Evolutionary conservation across 2,113 vertebrate genomes (phyloP), one percentile per base, ranked within the genome.

Genomic region (Corydoras sp.): DNA sequence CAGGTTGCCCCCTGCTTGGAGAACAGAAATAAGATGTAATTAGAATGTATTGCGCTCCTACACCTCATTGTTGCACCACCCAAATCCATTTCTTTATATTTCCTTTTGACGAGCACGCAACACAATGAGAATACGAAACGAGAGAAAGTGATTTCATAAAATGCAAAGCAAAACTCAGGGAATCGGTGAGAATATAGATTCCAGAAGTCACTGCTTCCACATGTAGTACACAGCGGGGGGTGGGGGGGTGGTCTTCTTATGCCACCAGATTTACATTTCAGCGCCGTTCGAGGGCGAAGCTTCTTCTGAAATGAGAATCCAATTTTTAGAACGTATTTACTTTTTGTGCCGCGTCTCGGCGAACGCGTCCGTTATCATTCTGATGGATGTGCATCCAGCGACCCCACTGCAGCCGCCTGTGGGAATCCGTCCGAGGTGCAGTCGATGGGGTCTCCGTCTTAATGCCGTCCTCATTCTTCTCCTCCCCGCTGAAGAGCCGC

Each of bases 391-490:
- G 14, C 56, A 11, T 60, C 61, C 12, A 15, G 9, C 55, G 49
- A 11, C 72, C 59, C 68, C 50, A 10, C 71, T 69, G 68, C 70
- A 76, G 69, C 18, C 59, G 69, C 66, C 67, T 48, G 62, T 69
- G 53, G 35, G 58, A 70, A 70, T 76, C 66, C 68, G 71, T 76
- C 74, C 70, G 18, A 62, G 56, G 13, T 50, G 1, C 12, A 58
- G 70, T 79, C 74, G 65, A 76, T 70, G 66, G 29, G 29, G 62
- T 18, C 18, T 58, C 77, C 64, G 65, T 76, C 51, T 71, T 49
- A 68, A 79, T 56, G 60, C 58, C 63, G 54, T 71, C 58, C 71
- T 71, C 61, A 74, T 76, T 74, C 66, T 71, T 60, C 11, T n/a
- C 71, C 71, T 75, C 61, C 61, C 69, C 31, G 60, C 71, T 9